Percentiles rank a stretch among this genome's conserved stretches.
Conservation (phyloP, 1,140 invertebrate species). For the Octopus bimaculoides region DNA sequence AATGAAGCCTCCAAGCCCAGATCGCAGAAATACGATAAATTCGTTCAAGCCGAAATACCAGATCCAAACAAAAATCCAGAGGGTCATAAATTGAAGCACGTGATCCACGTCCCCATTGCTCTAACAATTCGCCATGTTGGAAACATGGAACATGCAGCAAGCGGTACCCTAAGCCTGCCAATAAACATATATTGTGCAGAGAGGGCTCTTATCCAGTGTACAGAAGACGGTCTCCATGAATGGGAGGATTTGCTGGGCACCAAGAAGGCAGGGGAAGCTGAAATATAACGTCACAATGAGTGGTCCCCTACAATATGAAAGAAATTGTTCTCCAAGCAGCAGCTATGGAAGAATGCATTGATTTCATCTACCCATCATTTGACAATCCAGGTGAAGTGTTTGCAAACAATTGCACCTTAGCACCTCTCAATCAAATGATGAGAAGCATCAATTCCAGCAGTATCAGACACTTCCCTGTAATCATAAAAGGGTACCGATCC, state of each 20-base stretch:
- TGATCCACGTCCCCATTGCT: neutral
- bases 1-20: neutral
- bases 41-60: conserved; percentile 1
- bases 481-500: too few species aligned
- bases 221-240: neutral
- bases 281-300: neutral
- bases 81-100: neutral
- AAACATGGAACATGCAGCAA: conserved; percentile 1
- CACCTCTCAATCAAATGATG: too few species aligned
- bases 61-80: neutral
- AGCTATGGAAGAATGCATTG: too few species aligned
- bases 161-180: neutral
- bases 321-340: too few species aligned
- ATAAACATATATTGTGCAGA: neutral
- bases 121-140: neutral
- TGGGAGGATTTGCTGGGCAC: neutral
- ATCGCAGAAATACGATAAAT: neutral
- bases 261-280: neutral
- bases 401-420: too few species aligned
- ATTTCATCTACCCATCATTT: too few species aligned
- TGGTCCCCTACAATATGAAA: conserved; percentile 2
- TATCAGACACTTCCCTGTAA: too few species aligned
- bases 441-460: too few species aligned
- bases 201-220: neutral
- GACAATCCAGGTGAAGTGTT: too few species aligned